These are phyloP conservation scores for Sinocyclocheilus grahami DNA, from an alignment of 2,113 vertebrate genomes.

Conservation along the genomic window DNA sequence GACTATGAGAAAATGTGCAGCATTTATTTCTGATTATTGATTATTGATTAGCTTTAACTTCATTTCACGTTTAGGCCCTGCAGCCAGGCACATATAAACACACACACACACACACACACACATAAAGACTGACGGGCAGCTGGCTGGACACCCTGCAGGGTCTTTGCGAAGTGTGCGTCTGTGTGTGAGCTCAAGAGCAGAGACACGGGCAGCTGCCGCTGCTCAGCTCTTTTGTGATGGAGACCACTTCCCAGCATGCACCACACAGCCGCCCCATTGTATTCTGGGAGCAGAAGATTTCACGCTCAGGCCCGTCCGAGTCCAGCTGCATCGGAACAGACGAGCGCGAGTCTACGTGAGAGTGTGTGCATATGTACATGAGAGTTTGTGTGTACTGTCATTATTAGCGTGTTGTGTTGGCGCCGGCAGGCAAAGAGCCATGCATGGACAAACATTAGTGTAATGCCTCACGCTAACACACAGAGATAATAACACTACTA, in stretches of 20 bases:
- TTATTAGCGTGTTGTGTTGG: slow-evolving; percentile 44
- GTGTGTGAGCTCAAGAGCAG: slow-evolving; percentile 11
- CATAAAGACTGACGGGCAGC: slow-evolving; percentile 49
- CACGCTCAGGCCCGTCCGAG: slow-evolving; percentile 53
- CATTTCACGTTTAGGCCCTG: slow-evolving; percentile 49
- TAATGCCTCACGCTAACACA: slow-evolving; percentile 56
- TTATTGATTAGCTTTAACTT: slow-evolving; percentile 59
- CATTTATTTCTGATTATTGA: slow-evolving; percentile 58
- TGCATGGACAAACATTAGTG: slow-evolving; percentile 60
- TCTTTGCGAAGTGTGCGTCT: not conserved
- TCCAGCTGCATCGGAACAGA: slow-evolving; percentile 56
- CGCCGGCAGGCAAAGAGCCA: slow-evolving; percentile 44
- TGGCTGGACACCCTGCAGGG: slow-evolving; percentile 59
- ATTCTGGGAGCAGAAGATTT: slow-evolving; percentile 55
- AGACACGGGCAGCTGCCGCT: slow-evolving; percentile 57
- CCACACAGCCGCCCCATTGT: slow-evolving; percentile 56
- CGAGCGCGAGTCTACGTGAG: slow-evolving; percentile 31
- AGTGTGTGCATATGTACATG: slow-evolving; percentile 40
- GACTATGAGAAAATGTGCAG: slow-evolving; percentile 21
- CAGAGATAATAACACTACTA: slow-evolving; percentile 53
- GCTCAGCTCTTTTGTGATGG: slow-evolving; percentile 54
- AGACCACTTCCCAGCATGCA: slow-evolving; percentile 59
- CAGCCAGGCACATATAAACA: slow-evolving; percentile 24
- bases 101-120: slow-evolving; percentile 35
- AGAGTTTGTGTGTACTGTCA: slow-evolving; percentile 34